phyloP scores from a whole-genome alignment of 2,888 invertebrate species.

The Idaea aversata region DNA sequence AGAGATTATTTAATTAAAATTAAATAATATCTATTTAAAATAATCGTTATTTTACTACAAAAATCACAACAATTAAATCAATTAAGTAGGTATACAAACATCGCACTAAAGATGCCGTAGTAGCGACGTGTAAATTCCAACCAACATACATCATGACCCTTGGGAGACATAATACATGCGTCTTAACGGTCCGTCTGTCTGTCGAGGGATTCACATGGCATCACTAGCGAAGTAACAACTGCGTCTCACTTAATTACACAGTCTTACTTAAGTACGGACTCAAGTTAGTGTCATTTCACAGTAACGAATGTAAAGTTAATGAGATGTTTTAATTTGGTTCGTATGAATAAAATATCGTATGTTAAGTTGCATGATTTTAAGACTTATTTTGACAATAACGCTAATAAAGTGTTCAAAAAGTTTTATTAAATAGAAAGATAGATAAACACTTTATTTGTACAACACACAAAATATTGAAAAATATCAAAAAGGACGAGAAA shows the following conservation, averaged over 20 bases:
- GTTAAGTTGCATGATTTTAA: too few species aligned
- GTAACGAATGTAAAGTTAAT: neutral
- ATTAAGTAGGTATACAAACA: neutral
- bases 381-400: too few species aligned
- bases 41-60: neutral
- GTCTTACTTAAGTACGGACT: neutral
- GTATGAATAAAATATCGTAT: too few species aligned
- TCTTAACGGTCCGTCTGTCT: neutral
- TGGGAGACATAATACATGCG: neutral
- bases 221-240: neutral
- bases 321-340: neutral
- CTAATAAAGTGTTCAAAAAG: too few species aligned
- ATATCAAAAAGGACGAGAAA: too few species aligned
- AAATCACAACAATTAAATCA: neutral
- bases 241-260: neutral
- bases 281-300: neutral
- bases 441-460: too few species aligned
- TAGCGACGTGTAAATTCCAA: neutral
- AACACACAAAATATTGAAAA: too few species aligned
- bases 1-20: too few species aligned
- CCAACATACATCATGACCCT: neutral
- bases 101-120: neutral
- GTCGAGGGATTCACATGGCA: neutral
- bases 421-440: too few species aligned
- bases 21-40: too few species aligned